Conservation (phyloP, 2,888 invertebrate species). For the Caenorhabditis sp. region DNA sequence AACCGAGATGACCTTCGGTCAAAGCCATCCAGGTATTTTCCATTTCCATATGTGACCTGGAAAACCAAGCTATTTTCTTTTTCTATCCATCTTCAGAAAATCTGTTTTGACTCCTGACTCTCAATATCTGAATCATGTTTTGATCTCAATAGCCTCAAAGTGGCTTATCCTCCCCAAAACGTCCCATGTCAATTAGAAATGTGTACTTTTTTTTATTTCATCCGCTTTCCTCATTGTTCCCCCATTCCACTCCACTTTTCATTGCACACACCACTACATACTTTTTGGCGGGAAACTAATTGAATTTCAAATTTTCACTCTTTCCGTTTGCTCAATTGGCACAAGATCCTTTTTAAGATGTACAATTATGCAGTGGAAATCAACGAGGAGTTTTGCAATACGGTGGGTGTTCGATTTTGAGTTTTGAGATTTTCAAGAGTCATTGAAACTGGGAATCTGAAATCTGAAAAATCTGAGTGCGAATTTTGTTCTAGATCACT, state of each 20-base stretch:
- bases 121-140: conserved; percentile 5
- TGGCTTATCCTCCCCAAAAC: background rate
- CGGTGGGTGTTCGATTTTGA: conserved; percentile 22
- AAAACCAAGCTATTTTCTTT: too few species aligned
- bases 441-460: too few species aligned
- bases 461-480: too few species aligned
- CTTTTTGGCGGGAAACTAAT: conserved; percentile 7
- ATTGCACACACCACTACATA: background rate
- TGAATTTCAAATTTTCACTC: conserved; percentile 35
- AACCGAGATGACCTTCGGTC: too few species aligned
- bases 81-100: too few species aligned
- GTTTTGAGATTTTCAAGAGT: background rate
- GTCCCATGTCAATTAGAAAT: conserved; percentile 16
- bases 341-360: conserved; percentile 6
- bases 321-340: too few species aligned
- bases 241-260: background rate
- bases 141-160: conserved; percentile 2
- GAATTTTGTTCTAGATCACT: too few species aligned
- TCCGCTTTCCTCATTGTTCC: too few species aligned
- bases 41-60: too few species aligned
- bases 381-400: conserved; percentile 42
- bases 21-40: too few species aligned
- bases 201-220: conserved; percentile 27
- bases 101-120: too few species aligned
- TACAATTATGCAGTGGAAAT: conserved; percentile 29